A percentile compares a stretch with the other conserved stretches of the same genome.
Conservation (phyloP, 2,797 vertebrate genomes). For the Micropoecilia bifurca region DNA sequence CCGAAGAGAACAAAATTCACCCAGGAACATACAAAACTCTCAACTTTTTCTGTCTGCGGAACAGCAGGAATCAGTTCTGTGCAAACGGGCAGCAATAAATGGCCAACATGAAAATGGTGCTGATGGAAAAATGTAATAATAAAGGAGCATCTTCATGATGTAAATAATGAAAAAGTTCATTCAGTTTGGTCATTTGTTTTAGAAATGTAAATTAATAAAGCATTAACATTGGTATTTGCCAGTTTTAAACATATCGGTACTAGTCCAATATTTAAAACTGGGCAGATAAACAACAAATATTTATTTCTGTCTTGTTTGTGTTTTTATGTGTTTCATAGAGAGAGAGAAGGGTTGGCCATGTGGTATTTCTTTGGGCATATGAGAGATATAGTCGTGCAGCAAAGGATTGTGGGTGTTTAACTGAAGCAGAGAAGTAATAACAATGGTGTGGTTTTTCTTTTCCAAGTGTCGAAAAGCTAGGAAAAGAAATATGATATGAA, state of each 20-base stretch:
- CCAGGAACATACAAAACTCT: neutral
- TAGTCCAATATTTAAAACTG: neutral
- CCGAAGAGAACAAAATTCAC: neutral
- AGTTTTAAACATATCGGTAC: neutral
- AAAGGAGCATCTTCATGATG: neutral
- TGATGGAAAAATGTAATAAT: neutral
- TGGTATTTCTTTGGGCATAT: neutral
- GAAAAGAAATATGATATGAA: neutral
- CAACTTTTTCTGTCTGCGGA: neutral
- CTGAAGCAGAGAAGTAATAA: neutral
- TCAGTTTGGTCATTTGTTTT: neutral
- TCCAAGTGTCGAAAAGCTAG: neutral
- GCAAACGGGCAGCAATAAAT: neutral
- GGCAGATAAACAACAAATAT: neutral
- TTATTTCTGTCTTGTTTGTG: neutral
- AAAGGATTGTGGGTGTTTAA: neutral
- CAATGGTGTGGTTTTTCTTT: neutral
- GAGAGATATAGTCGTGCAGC: neutral
- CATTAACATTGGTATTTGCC: neutral
- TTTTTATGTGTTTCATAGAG: neutral
- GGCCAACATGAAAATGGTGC: neutral
- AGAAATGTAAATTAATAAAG: neutral
- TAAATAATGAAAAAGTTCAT: neutral
- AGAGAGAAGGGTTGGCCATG: neutral
- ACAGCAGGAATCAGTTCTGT: neutral